Evolutionary conservation across 2,888 invertebrate species (phyloP).

Genomic region (Camptogramma bilineatum): DNA sequence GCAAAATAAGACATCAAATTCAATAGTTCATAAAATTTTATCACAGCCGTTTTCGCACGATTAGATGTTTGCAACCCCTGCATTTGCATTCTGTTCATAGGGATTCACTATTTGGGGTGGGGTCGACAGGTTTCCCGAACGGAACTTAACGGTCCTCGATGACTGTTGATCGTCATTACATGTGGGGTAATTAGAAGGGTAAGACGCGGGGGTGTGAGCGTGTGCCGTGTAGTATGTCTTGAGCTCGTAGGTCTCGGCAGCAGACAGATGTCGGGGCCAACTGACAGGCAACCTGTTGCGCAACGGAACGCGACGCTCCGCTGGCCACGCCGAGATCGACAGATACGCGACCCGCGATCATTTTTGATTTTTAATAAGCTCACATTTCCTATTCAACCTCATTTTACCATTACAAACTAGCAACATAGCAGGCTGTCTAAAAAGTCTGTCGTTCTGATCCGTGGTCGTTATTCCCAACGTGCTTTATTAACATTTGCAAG

Average conservation of each 20-base stretch:
- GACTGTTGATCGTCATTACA: constrained; percentile 72
- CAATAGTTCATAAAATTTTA: constrained; percentile 50
- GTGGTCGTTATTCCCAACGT: constrained; percentile 34
- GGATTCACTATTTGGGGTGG: constrained; percentile 64
- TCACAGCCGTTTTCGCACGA: constrained; percentile 74
- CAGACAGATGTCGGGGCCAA: constrained; percentile 83
- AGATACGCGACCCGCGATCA: constrained; percentile 69
- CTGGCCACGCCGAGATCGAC: constrained; percentile 72
- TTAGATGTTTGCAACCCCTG: constrained; percentile 80
- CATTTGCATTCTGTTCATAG: constrained; percentile 64
- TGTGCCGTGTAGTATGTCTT: constrained; percentile 54
- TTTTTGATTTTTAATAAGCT: constrained; percentile 73
- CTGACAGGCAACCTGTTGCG: constrained; percentile 83
- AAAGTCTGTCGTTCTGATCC: constrained; percentile 35
- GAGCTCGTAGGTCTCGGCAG: constrained; percentile 57
- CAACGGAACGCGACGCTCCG: constrained; percentile 81
- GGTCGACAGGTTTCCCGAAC: constrained; percentile 78
- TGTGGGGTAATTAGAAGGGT: constrained; percentile 72
- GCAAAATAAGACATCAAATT: constrained; percentile 47
- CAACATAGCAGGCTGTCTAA: constrained; percentile 22
- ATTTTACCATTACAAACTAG: constrained; percentile 37
- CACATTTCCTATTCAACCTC: constrained; percentile 47
- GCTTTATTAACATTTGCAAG: constrained; percentile 52
- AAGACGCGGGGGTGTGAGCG: constrained; percentile 75
- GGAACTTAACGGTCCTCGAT: constrained; percentile 79